Conservation (phyloP, 2,888 invertebrate genomes). For the Mellilla xanthometata region DNA sequence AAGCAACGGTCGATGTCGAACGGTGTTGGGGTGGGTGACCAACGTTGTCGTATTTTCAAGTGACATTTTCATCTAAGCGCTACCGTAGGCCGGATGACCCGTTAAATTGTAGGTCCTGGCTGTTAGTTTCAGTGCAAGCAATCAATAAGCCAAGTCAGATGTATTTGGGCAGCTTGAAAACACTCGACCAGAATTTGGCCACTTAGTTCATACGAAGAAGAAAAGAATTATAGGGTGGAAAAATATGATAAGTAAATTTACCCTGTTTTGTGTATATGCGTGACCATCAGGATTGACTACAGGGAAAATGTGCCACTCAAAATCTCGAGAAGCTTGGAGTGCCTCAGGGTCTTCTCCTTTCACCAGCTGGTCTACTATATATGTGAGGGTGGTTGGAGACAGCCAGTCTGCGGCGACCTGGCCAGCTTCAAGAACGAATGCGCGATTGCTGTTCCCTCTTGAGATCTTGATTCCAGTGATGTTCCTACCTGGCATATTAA, state of each 20-base stretch:
- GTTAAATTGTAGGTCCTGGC: too few species aligned
- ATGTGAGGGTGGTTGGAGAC: conserved; percentile 84
- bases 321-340: conserved; percentile 72
- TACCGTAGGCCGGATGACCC: too few species aligned
- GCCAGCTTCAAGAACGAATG: conserved; percentile 69
- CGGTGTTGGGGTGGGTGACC: too few species aligned
- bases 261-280: conserved; percentile 84
- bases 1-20: too few species aligned
- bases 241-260: too few species aligned
- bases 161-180: too few species aligned
- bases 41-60: too few species aligned
- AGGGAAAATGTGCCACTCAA: conserved; percentile 90
- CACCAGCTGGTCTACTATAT: conserved; percentile 83
- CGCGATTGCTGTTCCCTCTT: conserved; percentile 46
- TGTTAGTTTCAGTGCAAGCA: too few species aligned
- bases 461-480: conserved; percentile 74
- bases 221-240: too few species aligned
- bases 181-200: too few species aligned
- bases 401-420: conserved; percentile 91
- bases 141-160: too few species aligned
- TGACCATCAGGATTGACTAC: conserved; percentile 90
- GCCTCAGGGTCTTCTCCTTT: conserved; percentile 76
- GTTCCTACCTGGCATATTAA: conserved; percentile 53
- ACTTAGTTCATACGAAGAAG: conserved; percentile 2
- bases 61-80: too few species aligned